Base-by-base conservation (phyloP, 1,140 invertebrate genomes). In the Drosophila ironensis region DNA sequence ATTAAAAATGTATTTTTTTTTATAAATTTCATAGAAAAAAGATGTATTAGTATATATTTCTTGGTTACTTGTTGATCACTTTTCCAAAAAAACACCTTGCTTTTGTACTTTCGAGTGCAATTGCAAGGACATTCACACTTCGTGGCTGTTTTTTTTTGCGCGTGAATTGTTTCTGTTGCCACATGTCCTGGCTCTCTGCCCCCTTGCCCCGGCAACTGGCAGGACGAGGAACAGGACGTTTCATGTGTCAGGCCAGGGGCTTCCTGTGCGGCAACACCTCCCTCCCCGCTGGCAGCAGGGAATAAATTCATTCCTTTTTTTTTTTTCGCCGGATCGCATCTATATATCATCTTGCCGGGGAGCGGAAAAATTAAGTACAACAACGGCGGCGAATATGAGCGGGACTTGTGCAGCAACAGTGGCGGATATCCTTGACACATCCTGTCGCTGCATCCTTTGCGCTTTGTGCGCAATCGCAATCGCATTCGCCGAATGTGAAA, bases 361-460 rank as follows among this genome's bases (percentile, higher is more conserved):
- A 77, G 45, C 72, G 72, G 78, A 84, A 84, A 84, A 82, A 82
- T 82, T 77, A 73, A 77, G 77, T 37, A 69, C 54, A 67, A 41
- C 42, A 33, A n/a, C 17, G 4, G 27, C 9, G 3, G 48, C 51
- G 30, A n/a, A 59, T 54, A 67, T 45, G 51, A 59, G 59, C 5
- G 14, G 67, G 42, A 64, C 57, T 72, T 73, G 30, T 86, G 66
- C 74, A 64, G 48, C 63, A 82, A n/a, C n/a, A n/a, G 14, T 37
- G 33, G 61, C 80, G 80, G 80, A 84, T 78, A 84, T 84, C 74
- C 80, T 74, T 80, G 74, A 84, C 80, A 86, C 73, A 84, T 78
- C 80, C 80, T 86, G 77, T 54, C 67, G 56, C 38, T 38, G 20
- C 22, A 27, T 24, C 47, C 19, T 22, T 16, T 20, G 17, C 24